phyloP scores from a whole-genome alignment of 1,140 invertebrate genomes.

The Platorchestia sp. region DNA sequence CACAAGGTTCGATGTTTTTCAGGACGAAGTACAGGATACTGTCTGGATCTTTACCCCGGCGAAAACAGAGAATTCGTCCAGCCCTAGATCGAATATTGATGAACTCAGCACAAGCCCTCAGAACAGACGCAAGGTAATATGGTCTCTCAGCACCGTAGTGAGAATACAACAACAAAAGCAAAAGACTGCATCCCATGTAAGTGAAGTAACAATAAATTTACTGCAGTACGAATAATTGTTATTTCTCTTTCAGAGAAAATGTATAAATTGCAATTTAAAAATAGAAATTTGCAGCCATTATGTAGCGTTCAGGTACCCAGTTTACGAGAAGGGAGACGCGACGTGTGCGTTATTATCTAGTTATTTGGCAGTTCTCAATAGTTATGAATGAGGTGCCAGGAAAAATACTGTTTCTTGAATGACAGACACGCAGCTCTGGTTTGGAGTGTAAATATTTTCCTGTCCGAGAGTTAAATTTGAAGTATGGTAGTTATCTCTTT shows the following conservation, averaged over 20 bases:
- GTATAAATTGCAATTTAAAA: too few species aligned
- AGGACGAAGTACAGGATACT: neutral
- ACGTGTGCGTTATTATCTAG: too few species aligned
- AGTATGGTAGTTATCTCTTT: too few species aligned
- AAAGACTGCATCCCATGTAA: neutral
- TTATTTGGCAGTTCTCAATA: too few species aligned
- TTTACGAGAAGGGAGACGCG: too few species aligned
- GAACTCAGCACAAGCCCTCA: neutral
- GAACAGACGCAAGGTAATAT: neutral
- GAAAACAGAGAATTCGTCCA: neutral
- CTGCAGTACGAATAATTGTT: neutral
- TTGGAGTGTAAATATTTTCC: too few species aligned
- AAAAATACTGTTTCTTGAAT: neutral
- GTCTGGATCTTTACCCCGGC: neutral
- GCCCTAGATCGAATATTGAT: neutral
- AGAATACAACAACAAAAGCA: neutral
- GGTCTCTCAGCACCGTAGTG: neutral
- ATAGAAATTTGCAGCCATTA: too few species aligned
- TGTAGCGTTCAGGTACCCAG: too few species aligned
- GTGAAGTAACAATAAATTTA: neutral
- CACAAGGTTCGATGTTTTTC: neutral
- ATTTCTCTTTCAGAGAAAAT: too few species aligned
- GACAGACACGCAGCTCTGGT: neutral
- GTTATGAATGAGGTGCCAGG: neutral
- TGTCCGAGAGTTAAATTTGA: too few species aligned